phyloP scores from a whole-genome alignment of 2,113 vertebrate species.

The Barnardius zonarius region DNA sequence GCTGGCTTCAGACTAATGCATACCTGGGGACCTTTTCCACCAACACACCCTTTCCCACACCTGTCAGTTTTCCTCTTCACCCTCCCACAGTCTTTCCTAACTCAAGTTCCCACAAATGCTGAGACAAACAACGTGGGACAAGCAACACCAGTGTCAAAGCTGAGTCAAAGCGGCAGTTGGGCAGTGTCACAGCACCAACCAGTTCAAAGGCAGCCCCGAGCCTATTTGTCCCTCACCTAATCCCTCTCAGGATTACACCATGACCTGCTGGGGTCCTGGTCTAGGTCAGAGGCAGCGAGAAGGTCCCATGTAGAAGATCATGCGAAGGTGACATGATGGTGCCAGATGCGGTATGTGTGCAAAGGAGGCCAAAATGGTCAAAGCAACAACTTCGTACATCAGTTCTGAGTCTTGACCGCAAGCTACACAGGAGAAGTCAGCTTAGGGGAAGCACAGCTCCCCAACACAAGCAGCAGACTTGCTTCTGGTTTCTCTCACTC shows the following conservation, averaged over 20 bases:
- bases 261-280: background rate
- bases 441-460: background rate
- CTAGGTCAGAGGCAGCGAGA: background rate
- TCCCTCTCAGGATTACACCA: background rate
- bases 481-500: constrained; percentile 1
- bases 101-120: background rate
- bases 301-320: background rate
- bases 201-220: background rate
- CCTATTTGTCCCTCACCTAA: rapidly evolving
- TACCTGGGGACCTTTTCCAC: background rate
- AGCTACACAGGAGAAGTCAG: background rate
- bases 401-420: background rate
- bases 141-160: background rate
- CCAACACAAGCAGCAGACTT: background rate
- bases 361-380: constrained; percentile 26
- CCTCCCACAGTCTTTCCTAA: background rate
- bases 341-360: constrained; percentile 26
- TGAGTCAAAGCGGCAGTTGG: background rate
- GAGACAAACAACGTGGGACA: background rate
- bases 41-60: background rate
- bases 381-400: background rate
- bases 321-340: background rate
- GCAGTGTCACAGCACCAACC: rapidly evolving
- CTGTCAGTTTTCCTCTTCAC: background rate
- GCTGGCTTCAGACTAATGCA: background rate